Evolutionary conservation across 2,797 vertebrate genomes (phyloP).

Genomic region (Bufotes viridis): DNA sequence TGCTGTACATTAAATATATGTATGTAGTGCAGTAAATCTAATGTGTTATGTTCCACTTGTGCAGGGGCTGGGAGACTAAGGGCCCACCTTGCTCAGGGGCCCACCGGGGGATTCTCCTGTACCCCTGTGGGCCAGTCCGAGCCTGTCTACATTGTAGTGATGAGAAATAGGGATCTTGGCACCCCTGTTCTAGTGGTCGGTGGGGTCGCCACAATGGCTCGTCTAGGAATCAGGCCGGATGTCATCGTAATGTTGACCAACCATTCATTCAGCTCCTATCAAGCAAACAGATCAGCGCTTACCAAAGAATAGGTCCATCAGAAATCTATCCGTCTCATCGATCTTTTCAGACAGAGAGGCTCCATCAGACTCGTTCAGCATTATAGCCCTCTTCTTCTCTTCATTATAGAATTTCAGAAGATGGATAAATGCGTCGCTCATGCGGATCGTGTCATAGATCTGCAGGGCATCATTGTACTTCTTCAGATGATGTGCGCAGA

Average conservation of each 20-base stretch:
- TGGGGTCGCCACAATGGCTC: too few relatives aligned
- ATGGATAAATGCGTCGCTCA: slow-evolving; percentile 87
- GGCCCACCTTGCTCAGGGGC: too few relatives aligned
- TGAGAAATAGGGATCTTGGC: too few relatives aligned
- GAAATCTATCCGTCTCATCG: slow-evolving; percentile 85
- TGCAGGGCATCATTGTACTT: slow-evolving; percentile 91
- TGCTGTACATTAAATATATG: too few relatives aligned
- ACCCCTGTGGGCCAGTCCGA: too few relatives aligned
- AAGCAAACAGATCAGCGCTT: slow-evolving; percentile 60
- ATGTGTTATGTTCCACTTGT: too few relatives aligned
- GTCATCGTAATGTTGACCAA: neutral
- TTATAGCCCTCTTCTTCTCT: slow-evolving; percentile 83
- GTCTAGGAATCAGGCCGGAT: neutral
- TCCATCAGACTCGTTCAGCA: slow-evolving; percentile 62
- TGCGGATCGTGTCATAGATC: slow-evolving; percentile 91
- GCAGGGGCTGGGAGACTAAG: too few relatives aligned
- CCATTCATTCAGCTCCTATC: neutral
- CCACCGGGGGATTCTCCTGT: too few relatives aligned
- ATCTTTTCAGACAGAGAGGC: slow-evolving; percentile 67
- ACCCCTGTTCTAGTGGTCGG: too few relatives aligned
- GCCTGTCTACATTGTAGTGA: too few relatives aligned
- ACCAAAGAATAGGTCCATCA: slow-evolving; percentile 88
- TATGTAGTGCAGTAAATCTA: too few relatives aligned
- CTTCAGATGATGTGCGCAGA: slow-evolving; percentile 89
- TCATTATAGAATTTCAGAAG: slow-evolving; percentile 84